These are phyloP conservation scores for Akabosia matsudoensis DNA, from an alignment of 1,140 invertebrate genomes.

Conservation along the genomic window DNA sequence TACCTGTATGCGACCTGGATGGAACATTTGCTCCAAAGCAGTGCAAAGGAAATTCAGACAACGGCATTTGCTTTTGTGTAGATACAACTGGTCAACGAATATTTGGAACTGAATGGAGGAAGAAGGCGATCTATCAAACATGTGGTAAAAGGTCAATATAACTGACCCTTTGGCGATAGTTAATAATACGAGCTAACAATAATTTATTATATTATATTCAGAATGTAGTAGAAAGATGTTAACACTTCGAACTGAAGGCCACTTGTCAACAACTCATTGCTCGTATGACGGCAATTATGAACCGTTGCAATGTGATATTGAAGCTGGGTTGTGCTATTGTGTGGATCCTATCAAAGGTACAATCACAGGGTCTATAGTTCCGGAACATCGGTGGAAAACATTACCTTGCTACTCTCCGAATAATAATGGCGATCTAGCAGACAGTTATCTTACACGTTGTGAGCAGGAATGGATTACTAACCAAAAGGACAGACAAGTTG, in stretches of 20 bases:
- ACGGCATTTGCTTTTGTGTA: conserved; percentile 57
- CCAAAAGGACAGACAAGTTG: too few species aligned
- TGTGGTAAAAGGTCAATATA: conserved; percentile 51
- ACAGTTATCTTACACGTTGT: too few species aligned
- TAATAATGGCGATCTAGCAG: too few species aligned
- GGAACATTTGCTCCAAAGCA: conserved; percentile 29
- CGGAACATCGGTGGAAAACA: neutral
- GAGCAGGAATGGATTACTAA: too few species aligned
- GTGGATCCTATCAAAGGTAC: conserved; percentile 57
- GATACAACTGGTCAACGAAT: conserved; percentile 55
- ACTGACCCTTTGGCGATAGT: too few species aligned
- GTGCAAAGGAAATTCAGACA: conserved; percentile 21
- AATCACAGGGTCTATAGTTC: conserved; percentile 47
- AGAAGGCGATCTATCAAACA: conserved; percentile 56
- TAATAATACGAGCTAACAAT: too few species aligned
- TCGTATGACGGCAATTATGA: conserved; percentile 60
- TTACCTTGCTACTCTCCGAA: conserved; percentile 43
- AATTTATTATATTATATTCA: conserved; percentile 45
- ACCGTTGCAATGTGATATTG: conserved; percentile 59
- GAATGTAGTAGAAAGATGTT: conserved; percentile 58
- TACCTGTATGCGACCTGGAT: conserved; percentile 22
- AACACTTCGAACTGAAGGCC: conserved; percentile 53
- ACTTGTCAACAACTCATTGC: conserved; percentile 58
- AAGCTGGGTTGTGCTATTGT: conserved; percentile 60
- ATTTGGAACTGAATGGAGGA: conserved; percentile 58